Evolutionary conservation across 2,888 invertebrate genomes (phyloP), one percentile per base, ranked within the genome.

Genomic region (Sepiola atlantica): DNA sequence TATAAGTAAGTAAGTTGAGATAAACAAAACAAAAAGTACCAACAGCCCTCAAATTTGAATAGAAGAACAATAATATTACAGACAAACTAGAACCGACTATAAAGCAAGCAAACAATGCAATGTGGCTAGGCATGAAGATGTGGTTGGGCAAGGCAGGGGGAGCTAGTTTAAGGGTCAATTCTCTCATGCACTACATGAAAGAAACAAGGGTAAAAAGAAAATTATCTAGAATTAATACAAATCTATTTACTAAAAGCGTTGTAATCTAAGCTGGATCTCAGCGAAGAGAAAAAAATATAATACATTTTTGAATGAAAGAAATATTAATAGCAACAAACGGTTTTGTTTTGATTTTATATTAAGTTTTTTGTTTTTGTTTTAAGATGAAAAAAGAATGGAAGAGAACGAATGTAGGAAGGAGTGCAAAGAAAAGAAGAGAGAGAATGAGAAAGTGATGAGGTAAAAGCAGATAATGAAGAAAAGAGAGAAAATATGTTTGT

Each of bases 171-270:
- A 77, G 77, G 77, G n/a, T n/a, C n/a, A 8, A 32, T 77, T 77
- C n/a, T 77, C 77, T 77, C 77, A 77, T 77, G 77, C 77, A 77
- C 77, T 77, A 77, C 77, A 77, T 77, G 77, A 32, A 45, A 77
- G 32, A 77, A n/a, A 77, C 77, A 77, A 77, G 77, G n/a, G 32
- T 77, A 24, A 77, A 16, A 45, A 77, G 77, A n/a, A n/a, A 77
- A 77, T 77, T 32, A 77, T n/a, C 77, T 77, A 77, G 16, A 77
- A 77, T 77, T 77, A 77, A 77, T 77, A 77, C 32, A 20, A 77
- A 32, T 77, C n/a, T 12, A 77, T 32, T 77, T 77, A 16, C 77
- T 77, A 77, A 77, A 77, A 77, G 77, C 77, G 32, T 32, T 77
- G n/a, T n/a, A 77, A 77, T 77, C 77, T 77, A 77, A 77, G 32